Evolutionary conservation across 2,797 vertebrate species (phyloP).

Genomic region (Echeneis naucrates): DNA sequence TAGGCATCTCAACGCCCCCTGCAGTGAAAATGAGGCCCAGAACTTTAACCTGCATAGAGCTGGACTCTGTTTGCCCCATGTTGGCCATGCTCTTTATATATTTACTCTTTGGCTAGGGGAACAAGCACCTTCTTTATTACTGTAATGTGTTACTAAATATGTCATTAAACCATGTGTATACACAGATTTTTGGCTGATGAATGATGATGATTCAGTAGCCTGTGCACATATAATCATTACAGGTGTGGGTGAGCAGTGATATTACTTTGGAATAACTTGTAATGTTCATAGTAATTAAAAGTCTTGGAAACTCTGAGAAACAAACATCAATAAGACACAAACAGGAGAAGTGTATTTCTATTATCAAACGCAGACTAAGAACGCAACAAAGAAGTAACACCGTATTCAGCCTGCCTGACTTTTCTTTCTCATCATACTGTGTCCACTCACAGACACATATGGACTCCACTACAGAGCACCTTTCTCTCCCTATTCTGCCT

Average conservation of each 20-base stretch:
- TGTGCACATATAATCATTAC: neutral
- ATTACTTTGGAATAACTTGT: constrained; percentile 3
- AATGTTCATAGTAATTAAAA: neutral
- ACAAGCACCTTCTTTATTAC: constrained; percentile 20
- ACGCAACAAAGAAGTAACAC: constrained; percentile 77
- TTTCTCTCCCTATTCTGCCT: constrained; percentile 70
- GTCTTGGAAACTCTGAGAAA: neutral
- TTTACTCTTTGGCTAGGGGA: constrained; percentile 49
- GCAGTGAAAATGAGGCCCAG: constrained; percentile 80
- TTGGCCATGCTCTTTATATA: constrained; percentile 58
- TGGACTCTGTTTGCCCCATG: constrained; percentile 53
- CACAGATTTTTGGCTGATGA: constrained; percentile 6
- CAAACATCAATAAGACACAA: constrained; percentile 9
- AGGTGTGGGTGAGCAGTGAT: neutral
- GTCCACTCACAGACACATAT: constrained; percentile 80
- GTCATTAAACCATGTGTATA: constrained; percentile 39
- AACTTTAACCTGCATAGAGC: constrained; percentile 76
- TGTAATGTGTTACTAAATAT: constrained; percentile 34
- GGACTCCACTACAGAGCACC: constrained; percentile 75
- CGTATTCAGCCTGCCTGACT: constrained; percentile 68
- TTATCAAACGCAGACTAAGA: constrained; percentile 45
- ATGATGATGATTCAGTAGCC: constrained; percentile 12
- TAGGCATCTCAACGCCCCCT: constrained; percentile 79
- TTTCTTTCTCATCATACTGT: constrained; percentile 79
- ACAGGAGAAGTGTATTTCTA: constrained; percentile 23